These are phyloP conservation scores for Lochmaea crataegi DNA, from an alignment of 2,888 invertebrate species.

Conservation along the genomic window DNA sequence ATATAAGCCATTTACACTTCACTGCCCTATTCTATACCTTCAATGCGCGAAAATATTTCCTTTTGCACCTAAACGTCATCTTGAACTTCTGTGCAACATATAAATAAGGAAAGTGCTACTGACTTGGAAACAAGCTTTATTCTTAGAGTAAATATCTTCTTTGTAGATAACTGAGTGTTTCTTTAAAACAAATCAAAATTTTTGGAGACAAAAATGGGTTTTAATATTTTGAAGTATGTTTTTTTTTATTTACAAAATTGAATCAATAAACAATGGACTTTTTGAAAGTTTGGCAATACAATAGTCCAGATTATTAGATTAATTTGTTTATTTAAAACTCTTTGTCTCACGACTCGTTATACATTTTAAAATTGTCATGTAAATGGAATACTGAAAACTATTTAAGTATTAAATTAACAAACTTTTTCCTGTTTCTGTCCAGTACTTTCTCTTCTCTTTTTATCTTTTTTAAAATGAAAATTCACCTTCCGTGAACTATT, in stretches of 20 bases:
- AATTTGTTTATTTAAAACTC: neutral
- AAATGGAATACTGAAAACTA: neutral
- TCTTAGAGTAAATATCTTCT: slow-evolving; percentile 17
- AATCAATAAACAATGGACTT: no score
- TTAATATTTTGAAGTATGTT: no score
- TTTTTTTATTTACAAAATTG: no score
- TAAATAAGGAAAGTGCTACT: slow-evolving; percentile 24
- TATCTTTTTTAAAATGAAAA: neutral
- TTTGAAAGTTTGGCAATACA: no score
- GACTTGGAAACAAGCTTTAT: slow-evolving; percentile 23
- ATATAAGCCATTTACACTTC: slow-evolving; percentile 42
- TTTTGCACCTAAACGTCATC: slow-evolving; percentile 36
- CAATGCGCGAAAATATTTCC: slow-evolving; percentile 37
- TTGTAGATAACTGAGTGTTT: neutral
- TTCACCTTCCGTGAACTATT: neutral
- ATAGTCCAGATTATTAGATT: no score
- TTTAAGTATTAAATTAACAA: neutral
- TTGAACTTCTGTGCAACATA: slow-evolving; percentile 25
- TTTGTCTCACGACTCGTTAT: no score
- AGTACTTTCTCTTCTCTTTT: neutral
- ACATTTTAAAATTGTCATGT: neutral
- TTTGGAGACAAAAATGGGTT: neutral
- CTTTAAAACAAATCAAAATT: neutral
- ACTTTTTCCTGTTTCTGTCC: neutral
- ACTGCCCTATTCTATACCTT: slow-evolving; percentile 46